phyloP scores from a whole-genome alignment of 1,140 invertebrate genomes.

The Zaprionus davidi region DNA sequence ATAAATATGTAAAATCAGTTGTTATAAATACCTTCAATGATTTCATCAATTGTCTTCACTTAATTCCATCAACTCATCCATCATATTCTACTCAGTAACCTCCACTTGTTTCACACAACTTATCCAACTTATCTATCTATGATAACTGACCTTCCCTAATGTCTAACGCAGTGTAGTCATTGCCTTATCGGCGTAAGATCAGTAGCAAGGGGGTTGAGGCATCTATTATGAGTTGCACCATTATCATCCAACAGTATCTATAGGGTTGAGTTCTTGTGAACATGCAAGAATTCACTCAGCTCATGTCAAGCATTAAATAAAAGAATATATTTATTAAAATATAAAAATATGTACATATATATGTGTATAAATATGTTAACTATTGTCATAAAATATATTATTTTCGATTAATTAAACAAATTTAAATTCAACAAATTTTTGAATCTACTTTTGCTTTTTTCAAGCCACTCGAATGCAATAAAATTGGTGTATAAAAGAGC shows the following conservation, averaged over 20 bases:
- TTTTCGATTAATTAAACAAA: neutral
- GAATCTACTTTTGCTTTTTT: neutral
- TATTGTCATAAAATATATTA: neutral
- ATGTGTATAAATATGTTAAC: neutral
- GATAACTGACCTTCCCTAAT: neutral
- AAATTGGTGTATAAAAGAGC: neutral
- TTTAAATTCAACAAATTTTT: neutral
- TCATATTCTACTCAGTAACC: no score
- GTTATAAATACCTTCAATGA: no score
- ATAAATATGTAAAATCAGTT: no score
- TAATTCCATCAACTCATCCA: no score
- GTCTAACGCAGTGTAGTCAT: neutral
- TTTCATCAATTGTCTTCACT: no score
- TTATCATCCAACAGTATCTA: neutral
- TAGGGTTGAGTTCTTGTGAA: constrained; percentile 21
- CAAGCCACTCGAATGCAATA: neutral
- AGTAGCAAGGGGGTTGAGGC: neutral
- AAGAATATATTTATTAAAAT: neutral
- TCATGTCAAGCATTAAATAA: neutral
- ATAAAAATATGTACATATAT: no score
- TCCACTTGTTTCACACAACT: neutral
- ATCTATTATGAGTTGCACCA: neutral
- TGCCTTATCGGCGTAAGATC: neutral
- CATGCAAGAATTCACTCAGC: neutral
- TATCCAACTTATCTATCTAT: neutral